Conservation (phyloP, 2,113 vertebrate species). For the Poicephalus gulielmi region DNA sequence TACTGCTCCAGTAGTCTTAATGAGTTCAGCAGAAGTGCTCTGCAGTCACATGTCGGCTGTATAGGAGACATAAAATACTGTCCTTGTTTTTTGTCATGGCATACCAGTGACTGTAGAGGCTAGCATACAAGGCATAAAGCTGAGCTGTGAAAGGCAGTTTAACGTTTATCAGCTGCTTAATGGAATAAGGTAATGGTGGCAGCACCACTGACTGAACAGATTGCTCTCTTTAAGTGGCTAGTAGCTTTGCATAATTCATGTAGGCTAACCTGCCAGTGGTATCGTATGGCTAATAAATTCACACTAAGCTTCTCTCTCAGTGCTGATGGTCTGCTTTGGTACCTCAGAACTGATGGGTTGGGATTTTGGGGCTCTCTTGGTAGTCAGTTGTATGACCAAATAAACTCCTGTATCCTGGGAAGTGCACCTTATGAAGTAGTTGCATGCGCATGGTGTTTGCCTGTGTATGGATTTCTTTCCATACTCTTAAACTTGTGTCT, state of each 20-base stretch:
- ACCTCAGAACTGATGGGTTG: not conserved
- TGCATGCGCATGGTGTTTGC: accelerated
- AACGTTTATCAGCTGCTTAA: not conserved
- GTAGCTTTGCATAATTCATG: not conserved
- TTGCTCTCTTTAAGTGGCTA: not conserved
- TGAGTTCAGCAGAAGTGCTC: not conserved
- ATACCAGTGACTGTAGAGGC: not conserved
- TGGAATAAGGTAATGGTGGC: not conserved
- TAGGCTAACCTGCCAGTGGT: not conserved
- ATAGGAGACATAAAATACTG: not conserved
- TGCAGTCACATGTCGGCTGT: not conserved
- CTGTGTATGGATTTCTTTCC: not conserved
- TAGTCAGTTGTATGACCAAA: not conserved
- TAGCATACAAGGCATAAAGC: not conserved
- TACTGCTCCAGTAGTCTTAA: not conserved
- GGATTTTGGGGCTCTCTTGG: not conserved
- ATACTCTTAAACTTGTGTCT: not conserved
- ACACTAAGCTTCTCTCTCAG: not conserved
- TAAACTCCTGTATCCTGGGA: not conserved
- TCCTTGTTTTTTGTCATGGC: not conserved
- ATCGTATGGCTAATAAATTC: not conserved
- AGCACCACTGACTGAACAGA: not conserved
- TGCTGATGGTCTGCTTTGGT: not conserved
- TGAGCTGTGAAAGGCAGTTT: not conserved
- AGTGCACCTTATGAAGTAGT: not conserved